A percentile compares a stretch with the other conserved stretches of the same genome.
Conservation (phyloP, 2,113 vertebrate species). For the Capreolus pygargus region DNA sequence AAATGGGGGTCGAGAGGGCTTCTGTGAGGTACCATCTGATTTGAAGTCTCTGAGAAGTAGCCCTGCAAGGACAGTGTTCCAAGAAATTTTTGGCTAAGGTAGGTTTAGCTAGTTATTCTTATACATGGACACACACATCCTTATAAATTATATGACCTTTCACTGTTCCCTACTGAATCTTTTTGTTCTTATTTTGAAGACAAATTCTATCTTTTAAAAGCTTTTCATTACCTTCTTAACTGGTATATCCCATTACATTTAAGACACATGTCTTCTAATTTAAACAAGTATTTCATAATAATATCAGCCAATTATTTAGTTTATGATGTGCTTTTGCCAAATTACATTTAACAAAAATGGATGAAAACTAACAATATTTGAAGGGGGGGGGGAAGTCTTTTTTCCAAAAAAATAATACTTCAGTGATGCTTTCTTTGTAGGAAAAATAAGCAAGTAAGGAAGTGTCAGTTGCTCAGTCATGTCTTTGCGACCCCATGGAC, state of each 20-base stretch:
- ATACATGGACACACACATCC: not conserved
- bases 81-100: not conserved
- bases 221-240: not conserved
- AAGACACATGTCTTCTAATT: conserved; percentile 26
- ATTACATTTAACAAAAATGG: not conserved
- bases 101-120: not conserved
- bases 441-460: not conserved
- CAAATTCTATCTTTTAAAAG: conserved; percentile 25
- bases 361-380: not conserved
- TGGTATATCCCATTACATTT: not conserved
- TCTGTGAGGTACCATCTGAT: not conserved
- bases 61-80: not conserved
- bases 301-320: not conserved
- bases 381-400: not conserved
- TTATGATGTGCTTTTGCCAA: not conserved
- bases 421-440: not conserved
- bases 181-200: conserved; percentile 13
- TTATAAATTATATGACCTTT: conserved; percentile 25
- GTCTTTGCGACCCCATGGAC: not conserved
- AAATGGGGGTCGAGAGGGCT: not conserved
- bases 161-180: not conserved
- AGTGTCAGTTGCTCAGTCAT: not conserved
- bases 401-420: conserved; percentile 22
- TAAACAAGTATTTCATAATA: conserved; percentile 3
- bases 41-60: not conserved